Evolutionary conservation across 2,797 vertebrate species (phyloP).

Genomic region (Sebastes steindachneri): DNA sequence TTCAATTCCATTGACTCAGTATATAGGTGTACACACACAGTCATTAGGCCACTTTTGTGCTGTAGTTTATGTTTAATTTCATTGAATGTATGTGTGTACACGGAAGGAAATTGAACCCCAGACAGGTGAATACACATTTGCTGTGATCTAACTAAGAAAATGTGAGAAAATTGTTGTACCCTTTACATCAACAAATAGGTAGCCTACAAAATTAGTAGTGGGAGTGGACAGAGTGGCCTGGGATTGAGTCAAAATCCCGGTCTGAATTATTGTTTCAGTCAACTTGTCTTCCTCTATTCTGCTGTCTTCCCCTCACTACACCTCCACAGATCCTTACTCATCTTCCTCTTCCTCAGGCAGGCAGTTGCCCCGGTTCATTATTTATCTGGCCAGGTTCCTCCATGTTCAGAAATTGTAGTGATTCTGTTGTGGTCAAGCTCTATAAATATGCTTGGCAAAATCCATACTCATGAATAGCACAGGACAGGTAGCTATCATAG

Average conservation of each 20-base stretch:
- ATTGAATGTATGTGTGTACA: background rate
- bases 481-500: no score
- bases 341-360: background rate
- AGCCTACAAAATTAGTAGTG: background rate
- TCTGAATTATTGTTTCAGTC: no score
- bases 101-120: no score
- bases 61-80: background rate
- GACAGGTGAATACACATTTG: background rate
- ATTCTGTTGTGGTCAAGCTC: background rate
- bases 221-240: background rate
- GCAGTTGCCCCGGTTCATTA: background rate
- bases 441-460: background rate
- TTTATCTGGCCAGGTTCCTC: background rate
- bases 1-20: no score
- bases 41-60: no score
- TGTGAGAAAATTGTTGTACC: background rate
- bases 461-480: background rate
- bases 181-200: background rate
- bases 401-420: background rate
- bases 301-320: background rate
- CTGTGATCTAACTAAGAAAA: background rate
- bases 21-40: no score
- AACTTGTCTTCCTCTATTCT: background rate
- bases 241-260: background rate
- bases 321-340: background rate